Percentiles rank a stretch among this genome's conserved stretches.
Conservation (phyloP, 2,797 vertebrate genomes). For the Acipenser oxyrinchus region DNA sequence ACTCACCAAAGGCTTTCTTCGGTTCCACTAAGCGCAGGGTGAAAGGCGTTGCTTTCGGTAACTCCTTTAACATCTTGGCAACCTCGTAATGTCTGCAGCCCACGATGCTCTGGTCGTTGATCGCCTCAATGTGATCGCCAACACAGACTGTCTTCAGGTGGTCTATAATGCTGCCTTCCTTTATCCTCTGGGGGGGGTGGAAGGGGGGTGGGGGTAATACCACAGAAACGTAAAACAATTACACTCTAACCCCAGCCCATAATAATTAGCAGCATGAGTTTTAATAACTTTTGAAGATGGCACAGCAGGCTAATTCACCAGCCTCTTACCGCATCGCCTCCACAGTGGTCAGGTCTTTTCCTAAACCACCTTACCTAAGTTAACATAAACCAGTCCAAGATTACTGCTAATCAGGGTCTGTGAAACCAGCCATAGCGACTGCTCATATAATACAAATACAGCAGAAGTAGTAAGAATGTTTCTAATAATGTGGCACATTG, state of each 20-base stretch:
- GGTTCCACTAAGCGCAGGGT: constrained; percentile 86
- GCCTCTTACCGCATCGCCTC: too few species aligned
- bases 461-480: not conserved
- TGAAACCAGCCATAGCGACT: too few species aligned
- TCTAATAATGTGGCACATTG: not conserved
- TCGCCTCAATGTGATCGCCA: constrained; percentile 95
- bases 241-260: too few species aligned
- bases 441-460: not conserved
- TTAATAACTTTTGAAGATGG: too few species aligned
- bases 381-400: too few species aligned
- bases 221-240: not conserved
- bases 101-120: constrained; percentile 93
- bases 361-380: too few species aligned
- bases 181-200: constrained; percentile 72
- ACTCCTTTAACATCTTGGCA: constrained; percentile 91
- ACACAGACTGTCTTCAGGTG: constrained; percentile 73
- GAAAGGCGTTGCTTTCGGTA: constrained; percentile 75
- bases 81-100: constrained; percentile 96
- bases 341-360: too few species aligned
- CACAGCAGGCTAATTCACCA: too few species aligned
- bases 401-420: too few species aligned
- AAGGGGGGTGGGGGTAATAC: not conserved
- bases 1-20: constrained; percentile 91
- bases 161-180: constrained; percentile 90
- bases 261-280: too few species aligned